These are phyloP conservation scores for Rutilus rutilus DNA, from an alignment of 2,113 vertebrate genomes.

Conservation along the genomic window DNA sequence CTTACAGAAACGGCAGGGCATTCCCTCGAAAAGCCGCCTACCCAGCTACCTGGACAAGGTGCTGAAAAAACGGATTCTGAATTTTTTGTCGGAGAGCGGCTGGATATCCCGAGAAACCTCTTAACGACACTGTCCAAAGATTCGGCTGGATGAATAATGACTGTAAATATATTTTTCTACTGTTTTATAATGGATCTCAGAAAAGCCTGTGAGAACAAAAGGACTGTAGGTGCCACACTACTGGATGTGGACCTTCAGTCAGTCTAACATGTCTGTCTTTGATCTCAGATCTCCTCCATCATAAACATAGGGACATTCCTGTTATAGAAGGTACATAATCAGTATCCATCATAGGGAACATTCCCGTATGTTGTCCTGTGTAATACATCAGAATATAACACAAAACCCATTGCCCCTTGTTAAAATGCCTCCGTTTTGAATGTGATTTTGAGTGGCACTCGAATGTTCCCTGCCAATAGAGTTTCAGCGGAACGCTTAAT, in stretches of 20 bases:
- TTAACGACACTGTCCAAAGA: slow-evolving; percentile 67
- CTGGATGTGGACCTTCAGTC: slow-evolving; percentile 12
- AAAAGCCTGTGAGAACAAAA: slow-evolving; percentile 19
- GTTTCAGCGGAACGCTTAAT: neutral
- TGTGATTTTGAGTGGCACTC: neutral
- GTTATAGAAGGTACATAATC: neutral
- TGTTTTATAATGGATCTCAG: slow-evolving; percentile 41
- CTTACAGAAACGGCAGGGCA: slow-evolving; percentile 93
- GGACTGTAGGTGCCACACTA: neutral
- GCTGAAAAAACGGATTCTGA: slow-evolving; percentile 94
- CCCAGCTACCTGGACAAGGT: slow-evolving; percentile 96
- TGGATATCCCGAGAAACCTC: slow-evolving; percentile 95
- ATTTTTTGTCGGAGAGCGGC: slow-evolving; percentile 94
- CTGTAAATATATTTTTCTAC: slow-evolving; percentile 43
- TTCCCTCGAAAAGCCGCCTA: slow-evolving; percentile 94
- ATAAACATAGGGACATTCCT: neutral
- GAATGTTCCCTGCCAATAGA: neutral
- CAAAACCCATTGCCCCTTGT: neutral
- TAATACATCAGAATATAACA: neutral
- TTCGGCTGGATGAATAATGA: slow-evolving; percentile 17
- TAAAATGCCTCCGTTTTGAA: slow-evolving; percentile 1
- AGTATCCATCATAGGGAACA: neutral
- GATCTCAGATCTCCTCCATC: slow-evolving; percentile 24
- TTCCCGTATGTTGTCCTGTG: neutral
- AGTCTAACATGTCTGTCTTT: neutral